Evolutionary conservation across 2,888 invertebrate species (phyloP), one percentile per base, ranked within the genome.

Genomic region (Ectropis crepuscularia): DNA sequence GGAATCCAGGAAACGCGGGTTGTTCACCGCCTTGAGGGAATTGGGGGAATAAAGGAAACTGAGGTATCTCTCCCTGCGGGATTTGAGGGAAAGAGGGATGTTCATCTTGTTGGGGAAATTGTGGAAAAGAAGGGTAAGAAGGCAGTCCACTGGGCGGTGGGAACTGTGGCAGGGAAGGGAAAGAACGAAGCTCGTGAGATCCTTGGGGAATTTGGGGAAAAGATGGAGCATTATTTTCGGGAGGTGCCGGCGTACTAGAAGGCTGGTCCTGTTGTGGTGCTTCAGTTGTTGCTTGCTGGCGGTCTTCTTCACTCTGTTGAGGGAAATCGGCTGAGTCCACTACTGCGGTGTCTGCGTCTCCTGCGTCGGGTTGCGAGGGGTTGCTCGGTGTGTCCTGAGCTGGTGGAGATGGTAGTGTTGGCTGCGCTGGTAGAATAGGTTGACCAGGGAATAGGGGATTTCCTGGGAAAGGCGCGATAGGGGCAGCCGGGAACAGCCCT

Each of bases 291-390:
- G 70, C 65, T 55, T 75, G 75, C 61, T 70, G 68, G 60, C 77
- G 72, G 74, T 66, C 81, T 53, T 64, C 57, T 5, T 65, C 51
- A 6, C 50, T 51, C 9, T 37, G 76, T 57, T 69, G 76, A 57
- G 59, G 72, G 67, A 69, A 78, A 36, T 90, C 88, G 5, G 89
- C 87, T 6, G 92, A 90, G 47, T 92, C 92, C 43, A 92, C 76
- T 0, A 92, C 86, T n/a, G 89, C 75, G 0, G 89, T 80, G 55
- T 92, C 91, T 11, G 83, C 76, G 57, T 90, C 90, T 5, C 87
- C 87, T 0, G 77, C 67, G 9, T 51, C 51, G 10, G 80, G 75
- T 53, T 82, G 78, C 38, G 77, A 60, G 2, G 84, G 79, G 8
- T 55, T 49, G 50, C 65, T 76, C 0, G 80, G 77, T 0, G 57